Evolutionary conservation across 2,113 vertebrate genomes (phyloP).

Genomic region (Lophochroa leadbeateri): DNA sequence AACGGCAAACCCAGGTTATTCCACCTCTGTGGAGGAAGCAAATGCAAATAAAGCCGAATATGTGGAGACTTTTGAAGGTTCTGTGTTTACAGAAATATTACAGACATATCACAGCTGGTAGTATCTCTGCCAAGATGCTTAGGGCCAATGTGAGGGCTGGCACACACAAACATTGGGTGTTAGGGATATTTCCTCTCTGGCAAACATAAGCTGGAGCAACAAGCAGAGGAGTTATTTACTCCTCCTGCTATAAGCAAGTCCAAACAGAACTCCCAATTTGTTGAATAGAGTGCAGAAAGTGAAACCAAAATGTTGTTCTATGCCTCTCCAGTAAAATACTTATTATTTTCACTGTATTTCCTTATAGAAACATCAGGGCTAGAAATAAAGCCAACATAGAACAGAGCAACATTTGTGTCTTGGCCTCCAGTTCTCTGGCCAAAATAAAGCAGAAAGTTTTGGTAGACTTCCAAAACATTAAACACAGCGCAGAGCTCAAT

Average conservation of each 20-base stretch:
- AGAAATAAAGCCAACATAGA: background rate
- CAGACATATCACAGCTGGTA: background rate
- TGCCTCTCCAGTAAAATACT: background rate
- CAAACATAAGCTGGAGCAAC: background rate
- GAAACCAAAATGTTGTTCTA: background rate
- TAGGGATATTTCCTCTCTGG: background rate
- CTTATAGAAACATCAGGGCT: background rate
- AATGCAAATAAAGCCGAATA: background rate
- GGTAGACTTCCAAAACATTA: constrained; percentile 6
- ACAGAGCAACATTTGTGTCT: background rate
- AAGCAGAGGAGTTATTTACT: background rate
- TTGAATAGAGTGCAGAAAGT: background rate
- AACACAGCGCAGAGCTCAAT: background rate
- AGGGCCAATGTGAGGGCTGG: background rate
- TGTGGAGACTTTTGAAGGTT: background rate
- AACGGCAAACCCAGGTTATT: background rate
- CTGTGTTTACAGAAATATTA: background rate
- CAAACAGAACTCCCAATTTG: background rate
- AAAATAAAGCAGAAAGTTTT: background rate
- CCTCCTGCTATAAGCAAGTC: background rate
- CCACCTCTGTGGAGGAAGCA: background rate
- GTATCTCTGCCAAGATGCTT: background rate
- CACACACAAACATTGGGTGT: background rate
- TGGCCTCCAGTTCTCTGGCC: background rate
- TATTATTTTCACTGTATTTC: background rate